A percentile compares a stretch with the other conserved stretches of the same genome.
phyloP scores from a whole-genome alignment of 2,797 vertebrate species.

The Labroides dimidiatus region DNA sequence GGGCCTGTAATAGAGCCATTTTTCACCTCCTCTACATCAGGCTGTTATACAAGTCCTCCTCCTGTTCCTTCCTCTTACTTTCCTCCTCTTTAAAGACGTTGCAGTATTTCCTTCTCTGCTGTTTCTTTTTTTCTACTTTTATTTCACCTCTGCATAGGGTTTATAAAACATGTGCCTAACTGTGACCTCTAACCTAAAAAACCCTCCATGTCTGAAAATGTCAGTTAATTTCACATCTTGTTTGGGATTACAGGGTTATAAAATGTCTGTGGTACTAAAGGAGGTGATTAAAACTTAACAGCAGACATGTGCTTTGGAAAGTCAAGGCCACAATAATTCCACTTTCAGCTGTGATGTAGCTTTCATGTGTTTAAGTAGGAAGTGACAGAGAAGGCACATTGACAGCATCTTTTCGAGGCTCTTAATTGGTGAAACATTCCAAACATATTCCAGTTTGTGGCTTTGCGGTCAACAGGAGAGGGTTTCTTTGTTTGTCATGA shows the following conservation, averaged over 20 bases:
- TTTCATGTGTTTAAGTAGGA: slow-evolving; percentile 44
- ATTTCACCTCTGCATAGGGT: not conserved
- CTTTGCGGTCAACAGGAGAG: slow-evolving; percentile 39
- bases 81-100: slow-evolving; percentile 43
- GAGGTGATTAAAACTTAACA: slow-evolving; percentile 47
- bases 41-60: slow-evolving; percentile 52
- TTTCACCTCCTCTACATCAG: slow-evolving; percentile 73
- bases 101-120: slow-evolving; percentile 11
- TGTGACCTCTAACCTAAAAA: not conserved
- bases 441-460: slow-evolving; percentile 40
- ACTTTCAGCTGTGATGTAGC: slow-evolving; percentile 20
- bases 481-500: slow-evolving; percentile 54
- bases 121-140: not conserved
- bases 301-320: slow-evolving; percentile 16
- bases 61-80: slow-evolving; percentile 26
- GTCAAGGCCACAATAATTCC: slow-evolving; percentile 17
- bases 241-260: slow-evolving; percentile 15
- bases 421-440: slow-evolving; percentile 42
- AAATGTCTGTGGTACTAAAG: slow-evolving; percentile 47
- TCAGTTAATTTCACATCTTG: slow-evolving; percentile 3
- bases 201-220: not conserved
- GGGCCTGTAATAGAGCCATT: slow-evolving; percentile 72
- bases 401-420: slow-evolving; percentile 15
- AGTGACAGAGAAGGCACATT: slow-evolving; percentile 34
- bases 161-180: not conserved